Evolutionary conservation across 2,888 invertebrate species (phyloP), one percentile per base, ranked within the genome.

Genomic region (Branchipolynoe longqiensis): DNA sequence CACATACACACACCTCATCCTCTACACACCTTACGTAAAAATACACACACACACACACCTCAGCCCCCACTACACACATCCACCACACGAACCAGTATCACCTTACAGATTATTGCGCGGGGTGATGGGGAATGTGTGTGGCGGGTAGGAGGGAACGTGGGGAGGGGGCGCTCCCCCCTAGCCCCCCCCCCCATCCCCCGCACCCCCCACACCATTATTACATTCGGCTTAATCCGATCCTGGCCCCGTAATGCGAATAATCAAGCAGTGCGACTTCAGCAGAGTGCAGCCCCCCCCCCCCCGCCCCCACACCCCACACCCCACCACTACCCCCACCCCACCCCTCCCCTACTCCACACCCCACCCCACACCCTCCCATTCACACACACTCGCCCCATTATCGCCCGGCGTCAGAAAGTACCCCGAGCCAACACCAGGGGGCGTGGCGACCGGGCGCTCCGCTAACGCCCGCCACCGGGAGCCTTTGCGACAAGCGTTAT

Each of bases 151-250:
- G n/a, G n/a, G n/a, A n/a, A n/a, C n/a, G n/a, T n/a, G 48, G 48
- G 31, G 54, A 54, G 25, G 41, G 78, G 41, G 48, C 28, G 28
- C 31, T 28, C 28, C 25, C 18, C 54, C 12, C 25, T 48, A 25
- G 25, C 41, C 14, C 28, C 48, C n/a, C 4, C 25, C 28, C 54
- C 25, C 48, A 25, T n/a, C 28, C 25, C 22, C 41, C n/a, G n/a
- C n/a, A n/a, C n/a, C n/a, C n/a, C n/a, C n/a, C n/a, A n/a, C 28
- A 31, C 41, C 48, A 78, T 78, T 78, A 78, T 78, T 78, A 78
- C 78, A 78, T 78, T 48, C 48, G n/a, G 41, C 48, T 54, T 78
- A 78, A 78, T 78, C 78, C 78, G 78, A 78, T 78, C 48, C 33
- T 25, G 28, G 14, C 8, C 78, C 54, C 78, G 22, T 78, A 78